Percentiles rank a stretch among this genome's conserved stretches.
Evolutionary conservation across 53 echinoderm and acorn worm genomes (phyloP).

Genomic region (Echinometra lucunter): DNA sequence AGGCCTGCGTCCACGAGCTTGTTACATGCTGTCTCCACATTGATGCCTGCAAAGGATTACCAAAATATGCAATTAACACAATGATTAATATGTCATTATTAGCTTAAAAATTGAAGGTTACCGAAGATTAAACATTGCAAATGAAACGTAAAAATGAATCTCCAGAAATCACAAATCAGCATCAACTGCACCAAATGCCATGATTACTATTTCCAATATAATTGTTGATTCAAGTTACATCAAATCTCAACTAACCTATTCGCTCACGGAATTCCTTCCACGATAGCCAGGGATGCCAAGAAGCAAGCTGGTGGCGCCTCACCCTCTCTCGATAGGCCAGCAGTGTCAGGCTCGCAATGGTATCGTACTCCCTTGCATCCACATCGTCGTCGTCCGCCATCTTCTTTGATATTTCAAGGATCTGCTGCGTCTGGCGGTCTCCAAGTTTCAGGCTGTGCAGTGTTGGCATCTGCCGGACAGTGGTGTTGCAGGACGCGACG

Average conservation of each 20-base stretch:
- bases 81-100: conserved; percentile 45
- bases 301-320: conserved; percentile 47
- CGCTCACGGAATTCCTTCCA: conserved; percentile 44
- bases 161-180: conserved; percentile 27
- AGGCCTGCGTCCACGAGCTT: conserved; percentile 44
- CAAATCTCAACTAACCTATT: conserved; percentile 55
- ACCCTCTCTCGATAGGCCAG: conserved; percentile 48
- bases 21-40: conserved; percentile 4
- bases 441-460: conserved; percentile 36
- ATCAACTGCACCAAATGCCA: conserved; percentile 20
- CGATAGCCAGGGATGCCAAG: conserved; percentile 56
- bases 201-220: conserved; percentile 11
- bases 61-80: conserved; percentile 21
- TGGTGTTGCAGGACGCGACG: conserved; percentile 20
- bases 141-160: conserved; percentile 29
- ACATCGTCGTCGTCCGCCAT: conserved; percentile 12
- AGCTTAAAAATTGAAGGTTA: conserved; percentile 44
- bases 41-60: conserved; percentile 52
- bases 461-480: conserved; percentile 30
- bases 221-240: conserved; percentile 33
- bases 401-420: conserved; percentile 13
- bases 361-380: conserved; percentile 42
- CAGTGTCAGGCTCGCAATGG: conserved; percentile 46
- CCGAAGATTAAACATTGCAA: background rate
- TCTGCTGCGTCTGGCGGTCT: conserved; percentile 9